These are phyloP conservation scores for Dinomys branickii DNA, from an alignment of 2,113 vertebrate species.

Conservation along the genomic window DNA sequence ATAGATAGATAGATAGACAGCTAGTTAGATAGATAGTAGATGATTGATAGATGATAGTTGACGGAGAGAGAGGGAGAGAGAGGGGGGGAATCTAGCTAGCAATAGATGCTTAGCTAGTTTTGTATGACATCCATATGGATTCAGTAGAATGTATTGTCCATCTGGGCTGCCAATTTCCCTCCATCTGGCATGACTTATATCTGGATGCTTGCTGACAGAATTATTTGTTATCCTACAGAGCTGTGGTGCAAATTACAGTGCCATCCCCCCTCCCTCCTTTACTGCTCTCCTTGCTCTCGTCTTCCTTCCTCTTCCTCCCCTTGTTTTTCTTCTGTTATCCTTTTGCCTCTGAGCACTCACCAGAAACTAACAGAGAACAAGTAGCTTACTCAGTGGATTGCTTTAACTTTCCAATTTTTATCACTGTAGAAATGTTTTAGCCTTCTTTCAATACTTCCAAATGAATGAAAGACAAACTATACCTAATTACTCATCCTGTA, in stretches of 20 bases:
- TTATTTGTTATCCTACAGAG: constrained; percentile 40
- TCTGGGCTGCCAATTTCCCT: constrained; percentile 55
- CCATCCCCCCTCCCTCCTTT: background rate
- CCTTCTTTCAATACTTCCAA: background rate
- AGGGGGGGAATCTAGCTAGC: background rate
- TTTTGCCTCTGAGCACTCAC: background rate
- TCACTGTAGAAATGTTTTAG: constrained; percentile 10
- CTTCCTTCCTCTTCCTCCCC: background rate
- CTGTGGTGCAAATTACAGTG: background rate
- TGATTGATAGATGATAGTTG: too few species aligned
- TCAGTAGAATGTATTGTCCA: constrained; percentile 24
- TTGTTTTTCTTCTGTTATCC: background rate
- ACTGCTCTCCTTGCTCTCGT: too few species aligned
- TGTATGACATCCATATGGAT: constrained; percentile 16
- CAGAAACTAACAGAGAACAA: constrained; percentile 35
- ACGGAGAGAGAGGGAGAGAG: too few species aligned
- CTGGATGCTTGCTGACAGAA: constrained; percentile 38
- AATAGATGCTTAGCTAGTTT: constrained; percentile 13
- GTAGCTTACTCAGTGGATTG: background rate
- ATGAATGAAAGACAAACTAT: constrained; percentile 19
- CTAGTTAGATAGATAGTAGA: too few species aligned
- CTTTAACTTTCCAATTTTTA: constrained; percentile 1
- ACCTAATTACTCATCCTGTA: background rate
- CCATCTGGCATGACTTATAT: constrained; percentile 58
- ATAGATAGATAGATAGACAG: background rate